phyloP scores from a whole-genome alignment of 2,888 invertebrate species.

The Spodoptera littoralis region DNA sequence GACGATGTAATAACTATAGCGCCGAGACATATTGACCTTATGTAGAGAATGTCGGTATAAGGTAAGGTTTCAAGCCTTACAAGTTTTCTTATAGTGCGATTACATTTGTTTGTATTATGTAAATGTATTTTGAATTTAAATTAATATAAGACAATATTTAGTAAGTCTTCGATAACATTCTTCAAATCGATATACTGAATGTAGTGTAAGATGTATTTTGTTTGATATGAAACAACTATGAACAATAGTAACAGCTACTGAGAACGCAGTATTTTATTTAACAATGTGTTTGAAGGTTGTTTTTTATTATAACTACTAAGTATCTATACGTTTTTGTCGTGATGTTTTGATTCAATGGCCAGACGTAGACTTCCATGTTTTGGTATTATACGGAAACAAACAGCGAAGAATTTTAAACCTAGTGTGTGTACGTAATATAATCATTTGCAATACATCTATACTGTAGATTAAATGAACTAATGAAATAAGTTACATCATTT shows the following conservation, averaged over 20 bases:
- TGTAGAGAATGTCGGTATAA: conserved; percentile 7
- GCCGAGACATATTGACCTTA: conserved; percentile 41
- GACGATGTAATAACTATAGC: conserved; percentile 36
- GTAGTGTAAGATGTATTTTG: too few species aligned
- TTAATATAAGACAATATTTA: background rate
- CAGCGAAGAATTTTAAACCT: background rate
- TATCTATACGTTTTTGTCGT: background rate
- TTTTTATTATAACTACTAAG: background rate
- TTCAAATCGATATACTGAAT: background rate
- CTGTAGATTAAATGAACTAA: conserved; percentile 13
- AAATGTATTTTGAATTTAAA: background rate
- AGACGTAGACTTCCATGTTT: background rate
- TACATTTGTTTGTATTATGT: too few species aligned
- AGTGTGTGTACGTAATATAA: conserved; percentile 43
- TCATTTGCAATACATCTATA: conserved; percentile 14
- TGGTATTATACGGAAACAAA: background rate
- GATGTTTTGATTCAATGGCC: conserved; percentile 2
- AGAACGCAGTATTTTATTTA: conserved; percentile 18
- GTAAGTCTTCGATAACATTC: background rate
- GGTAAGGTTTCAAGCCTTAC: conserved; percentile 2
- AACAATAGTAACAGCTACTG: background rate
- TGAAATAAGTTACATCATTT: conserved; percentile 29
- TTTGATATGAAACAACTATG: background rate
- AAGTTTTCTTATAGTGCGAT: background rate
- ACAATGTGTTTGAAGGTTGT: conserved; percentile 9